Conservation (phyloP, 2,113 vertebrate species). For the Muscicapa adusta region DNA sequence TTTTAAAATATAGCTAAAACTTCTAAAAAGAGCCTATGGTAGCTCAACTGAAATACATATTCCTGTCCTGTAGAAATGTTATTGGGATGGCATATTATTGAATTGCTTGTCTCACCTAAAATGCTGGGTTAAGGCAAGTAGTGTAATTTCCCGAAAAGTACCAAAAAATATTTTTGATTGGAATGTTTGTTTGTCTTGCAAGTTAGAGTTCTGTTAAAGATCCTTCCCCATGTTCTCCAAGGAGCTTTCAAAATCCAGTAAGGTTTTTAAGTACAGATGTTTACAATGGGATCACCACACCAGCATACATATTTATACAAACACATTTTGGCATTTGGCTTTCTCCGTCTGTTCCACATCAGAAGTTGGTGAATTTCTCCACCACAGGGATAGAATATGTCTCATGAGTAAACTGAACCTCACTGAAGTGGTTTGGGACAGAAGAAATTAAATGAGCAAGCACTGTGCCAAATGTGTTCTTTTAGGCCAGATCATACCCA, state of each 20-base stretch:
- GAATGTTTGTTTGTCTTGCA: background rate
- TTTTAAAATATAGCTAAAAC: background rate
- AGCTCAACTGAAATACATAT: background rate
- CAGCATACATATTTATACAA: conserved; percentile 14
- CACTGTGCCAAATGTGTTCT: conserved; percentile 8
- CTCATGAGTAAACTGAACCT: conserved; percentile 46
- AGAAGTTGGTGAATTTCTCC: conserved; percentile 42
- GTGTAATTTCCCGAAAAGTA: background rate
- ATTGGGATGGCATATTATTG: background rate
- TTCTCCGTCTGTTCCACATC: conserved; percentile 51
- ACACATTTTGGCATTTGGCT: conserved; percentile 17
- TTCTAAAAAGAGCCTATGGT: background rate
- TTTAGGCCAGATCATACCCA: conserved; percentile 27
- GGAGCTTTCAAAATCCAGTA: conserved; percentile 8
- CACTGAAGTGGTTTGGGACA: conserved; percentile 59
- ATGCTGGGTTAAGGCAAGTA: background rate
- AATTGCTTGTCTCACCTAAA: background rate
- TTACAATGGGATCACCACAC: conserved; percentile 15
- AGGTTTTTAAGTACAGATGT: background rate
- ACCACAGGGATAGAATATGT: conserved; percentile 43
- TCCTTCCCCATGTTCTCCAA: background rate
- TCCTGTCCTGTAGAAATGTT: background rate
- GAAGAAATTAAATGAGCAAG: conserved; percentile 39
- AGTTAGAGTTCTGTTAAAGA: background rate
- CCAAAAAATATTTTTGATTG: background rate